Evolutionary conservation across 2,113 vertebrate species (phyloP).

Genomic region (Nerophis ophidion): DNA sequence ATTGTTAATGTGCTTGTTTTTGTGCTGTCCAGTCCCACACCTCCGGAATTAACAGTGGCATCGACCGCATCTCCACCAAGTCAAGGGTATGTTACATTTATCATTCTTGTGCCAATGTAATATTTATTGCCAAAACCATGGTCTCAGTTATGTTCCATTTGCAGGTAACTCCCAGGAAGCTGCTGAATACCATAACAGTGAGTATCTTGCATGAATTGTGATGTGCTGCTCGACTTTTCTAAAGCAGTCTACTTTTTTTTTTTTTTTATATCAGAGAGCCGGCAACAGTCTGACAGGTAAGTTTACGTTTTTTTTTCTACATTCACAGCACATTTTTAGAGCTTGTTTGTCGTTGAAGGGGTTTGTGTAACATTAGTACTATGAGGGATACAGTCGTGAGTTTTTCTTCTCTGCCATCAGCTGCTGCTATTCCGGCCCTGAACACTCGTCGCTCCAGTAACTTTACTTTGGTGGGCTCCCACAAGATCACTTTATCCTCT

Average conservation of each 20-base stretch:
- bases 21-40: constrained; percentile 47
- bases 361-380: too few species aligned
- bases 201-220: constrained; percentile 4
- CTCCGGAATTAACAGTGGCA: constrained; percentile 32
- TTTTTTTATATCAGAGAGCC: constrained; percentile 56
- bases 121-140: neutral
- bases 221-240: neutral
- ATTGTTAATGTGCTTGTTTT: neutral
- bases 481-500: constrained; percentile 71
- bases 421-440: constrained; percentile 38
- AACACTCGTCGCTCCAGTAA: constrained; percentile 65
- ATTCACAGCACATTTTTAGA: neutral
- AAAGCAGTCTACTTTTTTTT: neutral
- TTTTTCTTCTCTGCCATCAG: constrained; percentile 18
- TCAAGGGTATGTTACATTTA: constrained; percentile 46
- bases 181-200: constrained; percentile 72
- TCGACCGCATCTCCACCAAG: constrained; percentile 48
- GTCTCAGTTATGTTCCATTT: neutral
- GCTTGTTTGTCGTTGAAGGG: too few species aligned
- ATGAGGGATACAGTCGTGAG: neutral
- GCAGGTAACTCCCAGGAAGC: constrained; percentile 75
- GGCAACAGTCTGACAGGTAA: constrained; percentile 56
- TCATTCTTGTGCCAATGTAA: neutral
- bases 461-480: constrained; percentile 75
- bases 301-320: constrained; percentile 17